Conservation (phyloP, 1,140 invertebrate genomes). For the Atopsyche davidsoni region DNA sequence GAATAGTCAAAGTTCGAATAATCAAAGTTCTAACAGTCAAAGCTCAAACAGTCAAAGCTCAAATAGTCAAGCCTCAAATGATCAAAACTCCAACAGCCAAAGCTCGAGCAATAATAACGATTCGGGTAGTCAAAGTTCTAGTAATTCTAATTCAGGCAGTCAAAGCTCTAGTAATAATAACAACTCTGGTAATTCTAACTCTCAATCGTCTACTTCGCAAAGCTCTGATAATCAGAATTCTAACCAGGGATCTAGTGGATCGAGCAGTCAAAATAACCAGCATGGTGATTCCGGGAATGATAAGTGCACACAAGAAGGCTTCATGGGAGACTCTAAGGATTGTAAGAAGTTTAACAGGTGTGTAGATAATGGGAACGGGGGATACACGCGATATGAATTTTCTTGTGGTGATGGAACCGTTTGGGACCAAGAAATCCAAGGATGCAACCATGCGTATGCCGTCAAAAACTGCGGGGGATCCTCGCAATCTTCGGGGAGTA, state of each 20-base stretch:
- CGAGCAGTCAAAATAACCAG: no score
- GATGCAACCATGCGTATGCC: conserved; percentile 60
- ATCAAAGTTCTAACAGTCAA: conserved; percentile 18
- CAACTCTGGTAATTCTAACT: neutral
- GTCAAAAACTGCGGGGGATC: conserved; percentile 36
- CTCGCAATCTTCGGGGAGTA: no score
- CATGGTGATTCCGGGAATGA: no score
- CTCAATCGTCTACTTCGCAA: neutral
- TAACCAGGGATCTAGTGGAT: no score
- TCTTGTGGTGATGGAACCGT: conserved; percentile 65
- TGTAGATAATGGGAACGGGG: conserved; percentile 54
- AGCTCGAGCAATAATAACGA: conserved; percentile 9
- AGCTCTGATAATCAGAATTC: no score
- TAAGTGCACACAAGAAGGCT: conserved; percentile 55
- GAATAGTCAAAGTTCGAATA: conserved; percentile 9
- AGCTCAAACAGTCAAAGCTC: conserved; percentile 2
- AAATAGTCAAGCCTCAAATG: conserved; percentile 8
- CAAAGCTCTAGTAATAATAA: neutral
- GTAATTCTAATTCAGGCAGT: neutral
- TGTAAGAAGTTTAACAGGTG: conserved; percentile 76
- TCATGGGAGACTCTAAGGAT: conserved; percentile 57
- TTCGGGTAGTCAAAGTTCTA: conserved; percentile 9
- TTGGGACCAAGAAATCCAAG: conserved; percentile 61
- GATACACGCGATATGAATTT: conserved; percentile 61
- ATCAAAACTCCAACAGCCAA: neutral